Evolutionary conservation across 2,888 invertebrate genomes (phyloP).

Genomic region (Empis livida): DNA sequence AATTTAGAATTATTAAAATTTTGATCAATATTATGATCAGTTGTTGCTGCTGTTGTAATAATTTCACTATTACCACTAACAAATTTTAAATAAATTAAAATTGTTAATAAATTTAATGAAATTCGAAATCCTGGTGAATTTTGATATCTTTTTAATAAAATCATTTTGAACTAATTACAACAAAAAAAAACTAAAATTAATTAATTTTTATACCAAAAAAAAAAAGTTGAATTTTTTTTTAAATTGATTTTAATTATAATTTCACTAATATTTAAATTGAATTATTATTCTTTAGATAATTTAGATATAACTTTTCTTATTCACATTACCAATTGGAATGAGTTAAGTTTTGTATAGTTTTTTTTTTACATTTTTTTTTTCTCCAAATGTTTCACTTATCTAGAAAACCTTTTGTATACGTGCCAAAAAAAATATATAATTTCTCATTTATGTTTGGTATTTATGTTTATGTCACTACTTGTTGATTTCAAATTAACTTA

Average conservation of each 20-base stretch:
- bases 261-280: no score
- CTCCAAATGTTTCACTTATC: no score
- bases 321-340: no score
- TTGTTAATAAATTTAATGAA: background rate
- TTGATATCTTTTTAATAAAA: background rate
- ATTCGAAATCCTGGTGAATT: background rate
- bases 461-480: no score
- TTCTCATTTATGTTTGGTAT: no score
- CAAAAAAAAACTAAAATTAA: background rate
- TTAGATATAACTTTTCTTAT: no score
- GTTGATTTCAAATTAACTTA: no score
- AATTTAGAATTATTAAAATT: conserved; percentile 30
- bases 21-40: conserved; percentile 20
- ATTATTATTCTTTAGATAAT: no score
- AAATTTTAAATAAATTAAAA: background rate
- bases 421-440: no score
- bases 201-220: background rate
- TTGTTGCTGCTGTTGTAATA: background rate
- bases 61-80: background rate
- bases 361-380: no score
- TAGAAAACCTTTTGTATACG: no score
- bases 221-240: background rate
- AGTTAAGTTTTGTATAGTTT: no score
- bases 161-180: background rate
- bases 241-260: background rate